Base-by-base conservation (phyloP, 2,888 invertebrate species). In the Punctoribates punctum region DNA sequence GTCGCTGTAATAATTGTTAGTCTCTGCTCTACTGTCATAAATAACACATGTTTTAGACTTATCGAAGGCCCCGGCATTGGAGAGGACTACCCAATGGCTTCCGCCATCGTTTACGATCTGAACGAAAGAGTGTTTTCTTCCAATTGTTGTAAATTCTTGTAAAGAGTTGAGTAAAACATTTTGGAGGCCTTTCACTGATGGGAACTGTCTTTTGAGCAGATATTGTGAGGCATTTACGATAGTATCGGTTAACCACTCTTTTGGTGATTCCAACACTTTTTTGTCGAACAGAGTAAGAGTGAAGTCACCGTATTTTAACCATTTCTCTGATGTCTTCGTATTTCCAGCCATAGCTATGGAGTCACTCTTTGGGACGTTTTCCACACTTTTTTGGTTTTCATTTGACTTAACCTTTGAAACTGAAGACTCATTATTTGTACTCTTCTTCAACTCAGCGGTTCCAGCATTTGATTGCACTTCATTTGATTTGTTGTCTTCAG, bases 181-280 rank as follows among this genome's bases (percentile, higher is more conserved):
- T 27, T 73, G 73, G 1, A 73, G 25, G 20, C 73, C 57, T 17
- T 60, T 60, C 11, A 73, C 23, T 3, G 0, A 4, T 6, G 73
- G 73, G 51, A 57, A 73, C 25, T 62, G 46, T 51, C 74, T 74
- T 5, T 74, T 75, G 13, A 38, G 77, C 74, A 83, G 83, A 76
- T 83, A 83, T 42, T 81, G 80, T 38, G 84, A 81, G 42, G 46
- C 81, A 82, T 85, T 83, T 75, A 86, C 82, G 11, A 85, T 78
- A n/a, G 80, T 83, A 86, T 73, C 86, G 81, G 81, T 84, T 84
- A 0, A 84, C 8, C 34, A 34, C 8, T 34, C 8, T 34, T 34
- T 34, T 34, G 34, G 8, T 34, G 34, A 80, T 80, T 86, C 86
- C 2, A 86, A 82, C 75, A 85, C 82, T 77, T 83, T 82, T 81